A percentile compares a stretch with the other conserved stretches of the same genome.
Conservation (phyloP, 2,113 vertebrate species). For the Pungitius pungitius region DNA sequence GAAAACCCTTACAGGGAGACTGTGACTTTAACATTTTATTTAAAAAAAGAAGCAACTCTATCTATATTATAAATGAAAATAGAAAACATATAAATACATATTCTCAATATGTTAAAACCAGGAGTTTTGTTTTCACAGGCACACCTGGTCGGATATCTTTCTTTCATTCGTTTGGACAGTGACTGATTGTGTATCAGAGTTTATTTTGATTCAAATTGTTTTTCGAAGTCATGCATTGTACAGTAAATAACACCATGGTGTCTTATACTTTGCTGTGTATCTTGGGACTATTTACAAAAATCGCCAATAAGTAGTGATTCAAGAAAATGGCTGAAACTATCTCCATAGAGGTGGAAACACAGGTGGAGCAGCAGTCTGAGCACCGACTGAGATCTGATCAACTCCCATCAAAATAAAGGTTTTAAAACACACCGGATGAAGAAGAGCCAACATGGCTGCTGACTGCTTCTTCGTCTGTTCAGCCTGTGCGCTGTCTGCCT, state of each 20-base stretch:
- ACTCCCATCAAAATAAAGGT: background rate
- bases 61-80: background rate
- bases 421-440: background rate
- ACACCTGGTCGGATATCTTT: background rate
- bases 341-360: background rate
- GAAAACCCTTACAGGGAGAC: background rate
- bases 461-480: conserved; percentile 43
- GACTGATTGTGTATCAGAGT: background rate
- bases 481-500: conserved; percentile 23
- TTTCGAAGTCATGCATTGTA: no score
- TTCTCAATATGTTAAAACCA: background rate
- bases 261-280: no score
- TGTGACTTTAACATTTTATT: background rate
- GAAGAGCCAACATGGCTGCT: conserved; percentile 64
- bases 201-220: background rate
- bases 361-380: background rate
- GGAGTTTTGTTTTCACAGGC: background rate
- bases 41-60: background rate
- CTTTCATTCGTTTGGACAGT: no score
- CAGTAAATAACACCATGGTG: background rate
- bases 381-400: no score
- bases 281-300: background rate
- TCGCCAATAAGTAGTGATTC: no score
- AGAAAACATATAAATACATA: background rate
- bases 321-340: background rate